Evolutionary conservation across 2,888 invertebrate genomes (phyloP).

Genomic region (Halictus ligatus): DNA sequence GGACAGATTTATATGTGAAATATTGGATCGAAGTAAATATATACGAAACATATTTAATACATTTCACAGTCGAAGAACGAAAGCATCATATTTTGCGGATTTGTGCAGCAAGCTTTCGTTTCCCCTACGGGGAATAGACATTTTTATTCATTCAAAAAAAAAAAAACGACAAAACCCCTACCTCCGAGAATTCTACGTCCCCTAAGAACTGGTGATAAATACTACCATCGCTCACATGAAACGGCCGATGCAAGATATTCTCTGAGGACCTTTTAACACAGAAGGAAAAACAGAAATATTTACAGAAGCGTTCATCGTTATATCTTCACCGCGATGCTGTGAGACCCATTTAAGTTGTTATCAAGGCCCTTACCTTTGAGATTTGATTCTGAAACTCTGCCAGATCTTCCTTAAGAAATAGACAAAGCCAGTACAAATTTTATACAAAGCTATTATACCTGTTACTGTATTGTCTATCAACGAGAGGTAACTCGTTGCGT

Average conservation of each 20-base stretch:
- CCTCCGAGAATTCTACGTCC: conserved; percentile 35
- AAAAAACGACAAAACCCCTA: conserved; percentile 27
- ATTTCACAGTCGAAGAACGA: background rate
- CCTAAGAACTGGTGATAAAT: conserved; percentile 61
- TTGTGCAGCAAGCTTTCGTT: conserved; percentile 4
- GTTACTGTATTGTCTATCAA: no score
- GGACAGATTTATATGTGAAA: background rate
- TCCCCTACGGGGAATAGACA: conserved; percentile 20
- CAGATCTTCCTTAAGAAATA: background rate
- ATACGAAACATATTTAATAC: background rate
- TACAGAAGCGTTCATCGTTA: conserved; percentile 14
- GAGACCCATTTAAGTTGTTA: conserved; percentile 4
- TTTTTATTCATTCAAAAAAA: conserved; percentile 57
- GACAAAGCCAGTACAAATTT: background rate
- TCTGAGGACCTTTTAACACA: conserved; percentile 36
- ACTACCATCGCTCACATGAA: conserved; percentile 57
- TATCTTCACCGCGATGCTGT: conserved; percentile 3
- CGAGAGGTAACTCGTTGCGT: no score
- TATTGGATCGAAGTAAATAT: background rate
- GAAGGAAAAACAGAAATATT: conserved; percentile 51
- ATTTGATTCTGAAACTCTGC: background rate
- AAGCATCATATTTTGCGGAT: conserved; percentile 36
- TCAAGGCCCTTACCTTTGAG: background rate
- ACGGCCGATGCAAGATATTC: conserved; percentile 51
- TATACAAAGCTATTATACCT: no score